These are phyloP conservation scores for Hyla sarda DNA, from an alignment of 2,113 vertebrate genomes.

Conservation along the genomic window DNA sequence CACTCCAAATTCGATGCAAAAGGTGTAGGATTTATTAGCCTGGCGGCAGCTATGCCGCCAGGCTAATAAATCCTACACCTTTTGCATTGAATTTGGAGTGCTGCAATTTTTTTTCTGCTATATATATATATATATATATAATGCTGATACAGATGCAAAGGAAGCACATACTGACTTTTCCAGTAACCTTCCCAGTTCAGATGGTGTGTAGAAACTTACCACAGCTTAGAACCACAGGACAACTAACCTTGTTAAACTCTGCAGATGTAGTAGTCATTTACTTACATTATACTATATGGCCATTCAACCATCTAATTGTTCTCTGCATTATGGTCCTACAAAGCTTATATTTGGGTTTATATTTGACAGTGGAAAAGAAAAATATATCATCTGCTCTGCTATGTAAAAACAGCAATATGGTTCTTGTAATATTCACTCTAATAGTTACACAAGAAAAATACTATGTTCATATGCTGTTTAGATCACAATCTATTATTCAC, in stretches of 20 bases:
- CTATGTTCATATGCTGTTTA: neutral
- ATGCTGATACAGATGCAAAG: too few species aligned
- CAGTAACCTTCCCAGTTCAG: neutral
- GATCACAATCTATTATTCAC: neutral
- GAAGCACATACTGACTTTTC: neutral
- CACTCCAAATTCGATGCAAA: too few species aligned
- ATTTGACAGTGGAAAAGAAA: neutral
- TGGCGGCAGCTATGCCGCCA: too few species aligned
- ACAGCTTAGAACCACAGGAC: neutral
- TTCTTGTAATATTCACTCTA: neutral
- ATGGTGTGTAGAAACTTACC: neutral
- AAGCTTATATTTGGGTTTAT: too few species aligned
- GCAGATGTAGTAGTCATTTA: neutral
- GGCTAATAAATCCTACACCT: too few species aligned
- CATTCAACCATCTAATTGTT: neutral
- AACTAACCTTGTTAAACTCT: neutral
- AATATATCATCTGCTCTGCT: neutral
- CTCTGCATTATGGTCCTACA: neutral
- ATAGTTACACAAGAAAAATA: neutral
- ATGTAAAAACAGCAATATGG: neutral
- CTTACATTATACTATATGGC: neutral
- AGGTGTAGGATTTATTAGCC: too few species aligned
- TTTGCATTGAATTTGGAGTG: too few species aligned
- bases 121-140: too few species aligned
- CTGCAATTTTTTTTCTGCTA: too few species aligned